phyloP scores from a whole-genome alignment of 2,888 invertebrate species.

The Carterocephalus palaemon region DNA sequence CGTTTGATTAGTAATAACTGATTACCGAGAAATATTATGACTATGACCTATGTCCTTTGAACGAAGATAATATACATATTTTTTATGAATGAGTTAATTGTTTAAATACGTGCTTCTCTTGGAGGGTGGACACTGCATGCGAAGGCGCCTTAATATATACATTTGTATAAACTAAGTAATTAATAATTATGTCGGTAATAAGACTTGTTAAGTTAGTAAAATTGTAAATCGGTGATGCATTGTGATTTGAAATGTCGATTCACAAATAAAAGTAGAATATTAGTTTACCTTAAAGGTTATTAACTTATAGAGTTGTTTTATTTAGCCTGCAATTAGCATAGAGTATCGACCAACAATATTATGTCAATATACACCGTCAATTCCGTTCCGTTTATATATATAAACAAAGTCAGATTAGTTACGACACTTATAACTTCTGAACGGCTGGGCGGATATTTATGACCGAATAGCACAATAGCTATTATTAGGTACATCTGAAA shows the following conservation, averaged over 20 bases:
- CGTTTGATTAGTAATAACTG: constrained; percentile 10
- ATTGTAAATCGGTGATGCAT: constrained; percentile 29
- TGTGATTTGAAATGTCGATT: constrained; percentile 19
- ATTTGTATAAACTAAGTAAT: constrained; percentile 6
- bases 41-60: constrained; percentile 10
- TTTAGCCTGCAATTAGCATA: constrained; percentile 8
- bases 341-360: neutral
- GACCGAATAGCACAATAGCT: too few species aligned
- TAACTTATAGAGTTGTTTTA: constrained; percentile 14
- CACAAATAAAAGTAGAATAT: constrained; percentile 18
- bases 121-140: constrained; percentile 14
- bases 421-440: too few species aligned
- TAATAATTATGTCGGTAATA: constrained; percentile 5
- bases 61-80: constrained; percentile 1
- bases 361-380: too few species aligned
- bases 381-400: too few species aligned
- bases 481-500: too few species aligned
- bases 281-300: constrained; percentile 20
- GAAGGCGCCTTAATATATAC: constrained; percentile 20
- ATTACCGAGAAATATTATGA: constrained; percentile 14
- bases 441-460: too few species aligned
- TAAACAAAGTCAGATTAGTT: too few species aligned
- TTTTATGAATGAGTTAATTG: constrained; percentile 8
- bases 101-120: constrained; percentile 17
- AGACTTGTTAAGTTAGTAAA: constrained; percentile 27